A percentile compares a stretch with the other conserved stretches of the same genome.
Conservation (phyloP, 2,797 vertebrate species). For the Scolopax rusticola region DNA sequence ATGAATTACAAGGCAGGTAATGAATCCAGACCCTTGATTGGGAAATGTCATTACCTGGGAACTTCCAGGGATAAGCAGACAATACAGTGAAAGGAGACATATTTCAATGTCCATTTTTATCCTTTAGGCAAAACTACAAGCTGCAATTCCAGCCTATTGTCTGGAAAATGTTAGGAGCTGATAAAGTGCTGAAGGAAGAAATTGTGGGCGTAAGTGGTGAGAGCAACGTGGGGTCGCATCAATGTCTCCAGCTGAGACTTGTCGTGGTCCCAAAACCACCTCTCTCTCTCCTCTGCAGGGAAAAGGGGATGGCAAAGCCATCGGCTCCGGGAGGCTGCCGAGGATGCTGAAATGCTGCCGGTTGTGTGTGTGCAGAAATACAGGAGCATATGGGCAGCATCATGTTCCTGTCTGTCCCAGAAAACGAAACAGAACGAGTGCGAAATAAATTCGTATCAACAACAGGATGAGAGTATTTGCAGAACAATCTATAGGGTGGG, state of each 20-base stretch:
- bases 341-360: rapidly evolving
- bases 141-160: neutral
- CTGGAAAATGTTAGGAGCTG: neutral
- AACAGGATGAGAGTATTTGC: neutral
- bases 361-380: neutral
- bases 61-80: neutral
- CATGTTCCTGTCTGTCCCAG: neutral
- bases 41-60: neutral
- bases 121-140: neutral
- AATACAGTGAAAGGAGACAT: neutral
- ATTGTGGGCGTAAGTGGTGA: neutral
- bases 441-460: neutral
- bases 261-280: rapidly evolving
- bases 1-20: neutral
- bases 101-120: neutral
- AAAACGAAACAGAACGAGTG: neutral
- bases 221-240: rapidly evolving
- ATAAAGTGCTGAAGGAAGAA: neutral
- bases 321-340: neutral
- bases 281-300: rapidly evolving
- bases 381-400: neutral
- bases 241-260: neutral
- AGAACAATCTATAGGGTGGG: rapidly evolving
- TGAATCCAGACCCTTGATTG: neutral
- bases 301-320: neutral